These are phyloP conservation scores for Metallyticus violacea DNA, from an alignment of 2,888 invertebrate species.

Conservation along the genomic window DNA sequence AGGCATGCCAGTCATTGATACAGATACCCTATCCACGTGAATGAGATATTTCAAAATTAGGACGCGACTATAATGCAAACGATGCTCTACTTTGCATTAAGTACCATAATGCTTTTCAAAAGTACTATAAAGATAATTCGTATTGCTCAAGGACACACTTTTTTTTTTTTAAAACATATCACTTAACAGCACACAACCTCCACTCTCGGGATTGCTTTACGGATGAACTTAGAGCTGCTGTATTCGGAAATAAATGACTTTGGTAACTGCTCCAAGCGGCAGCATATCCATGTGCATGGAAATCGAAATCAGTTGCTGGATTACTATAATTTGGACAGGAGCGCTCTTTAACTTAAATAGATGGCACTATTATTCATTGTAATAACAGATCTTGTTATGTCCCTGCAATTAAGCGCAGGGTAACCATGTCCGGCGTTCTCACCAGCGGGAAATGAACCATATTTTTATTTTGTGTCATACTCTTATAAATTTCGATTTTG, in stretches of 20 bases:
- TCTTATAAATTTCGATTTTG: too few species aligned
- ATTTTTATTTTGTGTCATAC: neutral
- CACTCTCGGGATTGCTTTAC: neutral
- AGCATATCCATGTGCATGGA: neutral
- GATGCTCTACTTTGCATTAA: too few species aligned
- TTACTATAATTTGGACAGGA: neutral
- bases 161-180: too few species aligned
- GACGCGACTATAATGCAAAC: too few species aligned
- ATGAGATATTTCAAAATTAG: too few species aligned
- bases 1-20: too few species aligned
- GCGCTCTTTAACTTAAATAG: neutral
- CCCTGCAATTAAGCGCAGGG: neutral
- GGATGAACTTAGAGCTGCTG: neutral
- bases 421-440: neutral
- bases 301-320: neutral
- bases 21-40: too few species aligned
- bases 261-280: neutral
- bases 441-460: neutral
- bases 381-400: neutral
- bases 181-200: too few species aligned
- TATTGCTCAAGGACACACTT: too few species aligned
- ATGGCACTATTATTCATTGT: neutral
- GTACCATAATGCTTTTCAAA: too few species aligned
- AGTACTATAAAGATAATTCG: too few species aligned
- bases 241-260: neutral